Conservation (phyloP, 1,140 invertebrate genomes). For the Orius laevigatus region DNA sequence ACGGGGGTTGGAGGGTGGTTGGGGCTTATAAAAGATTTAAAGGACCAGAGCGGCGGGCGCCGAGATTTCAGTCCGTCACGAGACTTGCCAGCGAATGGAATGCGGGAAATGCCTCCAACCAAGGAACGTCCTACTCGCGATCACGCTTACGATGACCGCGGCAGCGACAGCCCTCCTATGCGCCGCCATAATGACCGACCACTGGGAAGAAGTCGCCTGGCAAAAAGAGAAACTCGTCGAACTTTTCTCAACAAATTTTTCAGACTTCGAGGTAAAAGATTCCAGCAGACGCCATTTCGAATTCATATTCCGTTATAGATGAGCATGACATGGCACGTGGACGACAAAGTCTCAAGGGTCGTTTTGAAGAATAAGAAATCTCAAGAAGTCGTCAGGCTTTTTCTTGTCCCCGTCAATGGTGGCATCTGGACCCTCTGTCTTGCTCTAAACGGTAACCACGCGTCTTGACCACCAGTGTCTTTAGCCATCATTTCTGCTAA, state of each 20-base stretch:
- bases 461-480: background rate
- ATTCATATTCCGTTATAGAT: conserved; percentile 10
- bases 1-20: background rate
- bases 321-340: conserved; percentile 25
- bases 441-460: conserved; percentile 48
- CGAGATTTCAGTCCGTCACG: no score
- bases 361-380: conserved; percentile 30
- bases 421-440: conserved; percentile 76
- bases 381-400: conserved; percentile 26
- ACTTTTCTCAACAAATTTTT: conserved; percentile 2
- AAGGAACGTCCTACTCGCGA: conserved; percentile 19
- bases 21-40: background rate
- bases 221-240: conserved; percentile 29
- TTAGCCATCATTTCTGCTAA: background rate
- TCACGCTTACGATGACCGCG: conserved; percentile 35
- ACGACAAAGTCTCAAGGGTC: conserved; percentile 23
- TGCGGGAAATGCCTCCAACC: conserved; percentile 13
- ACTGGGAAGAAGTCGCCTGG: conserved; percentile 71
- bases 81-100: no score
- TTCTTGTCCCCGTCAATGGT: conserved; percentile 67
- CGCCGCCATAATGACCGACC: conserved; percentile 65
- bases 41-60: no score
- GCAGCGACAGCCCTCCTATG: conserved; percentile 59
- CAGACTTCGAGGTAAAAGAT: conserved; percentile 24
- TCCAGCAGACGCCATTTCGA: conserved; percentile 2